Evolutionary conservation across 2,888 invertebrate genomes (phyloP).

Genomic region (Drosophila macrospina): DNA sequence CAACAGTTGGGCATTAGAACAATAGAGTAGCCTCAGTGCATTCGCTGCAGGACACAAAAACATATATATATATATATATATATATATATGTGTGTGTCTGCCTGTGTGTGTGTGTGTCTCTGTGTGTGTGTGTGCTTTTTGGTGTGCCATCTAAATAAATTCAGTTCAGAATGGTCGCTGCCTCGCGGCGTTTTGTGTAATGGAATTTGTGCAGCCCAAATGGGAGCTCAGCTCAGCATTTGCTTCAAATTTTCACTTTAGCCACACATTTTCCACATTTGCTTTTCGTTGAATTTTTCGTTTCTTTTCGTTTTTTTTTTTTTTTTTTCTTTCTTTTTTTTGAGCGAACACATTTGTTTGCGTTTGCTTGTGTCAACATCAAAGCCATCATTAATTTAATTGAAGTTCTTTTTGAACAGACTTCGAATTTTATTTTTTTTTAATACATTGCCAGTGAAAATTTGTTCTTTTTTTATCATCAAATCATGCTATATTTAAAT

Average conservation of each 20-base stretch:
- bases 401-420: slow-evolving; percentile 45
- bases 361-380: slow-evolving; percentile 50
- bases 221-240: slow-evolving; percentile 30
- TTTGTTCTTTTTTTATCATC: slow-evolving; percentile 33
- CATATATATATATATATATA: slow-evolving; percentile 12
- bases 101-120: slow-evolving; percentile 15
- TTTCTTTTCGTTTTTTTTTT: not conserved
- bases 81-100: slow-evolving; percentile 8
- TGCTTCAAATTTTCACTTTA: slow-evolving; percentile 32
- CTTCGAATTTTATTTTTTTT: slow-evolving; percentile 24
- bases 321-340: slow-evolving; percentile 15
- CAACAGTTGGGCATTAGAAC: slow-evolving; percentile 54
- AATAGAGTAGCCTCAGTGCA: slow-evolving; percentile 62
- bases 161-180: slow-evolving; percentile 41
- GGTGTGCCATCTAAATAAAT: slow-evolving; percentile 58
- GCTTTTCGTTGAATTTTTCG: slow-evolving; percentile 28
- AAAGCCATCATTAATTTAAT: slow-evolving; percentile 74
- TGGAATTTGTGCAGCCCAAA: slow-evolving; percentile 50
- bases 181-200: slow-evolving; percentile 42
- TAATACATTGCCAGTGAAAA: slow-evolving; percentile 7
- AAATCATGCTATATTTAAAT: slow-evolving; percentile 18
- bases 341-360: slow-evolving; percentile 40
- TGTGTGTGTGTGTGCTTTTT: slow-evolving; percentile 13
- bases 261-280: slow-evolving; percentile 47
- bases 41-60: slow-evolving; percentile 47